phyloP scores from a whole-genome alignment of 2,113 vertebrate genomes.

The Channa argus region DNA sequence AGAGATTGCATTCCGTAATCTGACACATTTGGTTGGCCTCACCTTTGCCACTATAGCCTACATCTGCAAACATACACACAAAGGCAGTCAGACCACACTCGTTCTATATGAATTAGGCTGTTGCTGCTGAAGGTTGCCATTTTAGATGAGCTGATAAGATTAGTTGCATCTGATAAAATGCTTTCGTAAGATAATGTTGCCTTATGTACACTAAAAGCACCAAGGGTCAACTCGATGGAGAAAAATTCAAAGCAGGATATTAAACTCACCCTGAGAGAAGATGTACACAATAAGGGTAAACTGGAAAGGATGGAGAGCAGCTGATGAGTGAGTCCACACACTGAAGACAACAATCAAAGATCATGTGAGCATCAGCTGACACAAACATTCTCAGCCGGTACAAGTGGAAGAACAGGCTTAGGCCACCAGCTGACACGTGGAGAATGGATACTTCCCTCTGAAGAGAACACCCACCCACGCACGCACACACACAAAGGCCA shows the following conservation, averaged over 20 bases:
- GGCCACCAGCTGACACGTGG: background rate
- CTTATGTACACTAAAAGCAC: background rate
- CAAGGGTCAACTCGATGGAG: background rate
- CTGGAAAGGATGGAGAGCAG: constrained; percentile 29
- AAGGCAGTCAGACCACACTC: background rate
- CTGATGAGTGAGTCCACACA: constrained; percentile 19
- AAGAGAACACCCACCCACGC: background rate
- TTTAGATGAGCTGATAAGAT: background rate
- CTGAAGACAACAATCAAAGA: constrained; percentile 14
- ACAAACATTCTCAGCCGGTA: constrained; percentile 7
- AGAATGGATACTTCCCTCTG: too few relatives aligned
- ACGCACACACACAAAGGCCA: background rate
- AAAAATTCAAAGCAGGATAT: background rate
- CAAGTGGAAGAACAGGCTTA: constrained; percentile 74
- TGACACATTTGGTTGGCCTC: constrained; percentile 44
- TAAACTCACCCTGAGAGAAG: constrained; percentile 54
- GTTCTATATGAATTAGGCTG: background rate
- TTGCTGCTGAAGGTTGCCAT: background rate
- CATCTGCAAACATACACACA: constrained; percentile 28
- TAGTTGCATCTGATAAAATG: background rate
- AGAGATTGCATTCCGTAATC: constrained; percentile 51
- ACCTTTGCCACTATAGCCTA: constrained; percentile 58
- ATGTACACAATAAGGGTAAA: background rate
- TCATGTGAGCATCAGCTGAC: constrained; percentile 64
- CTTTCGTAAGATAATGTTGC: background rate